These are phyloP conservation scores for Eupithecia subumbrata DNA, from an alignment of 2,888 invertebrate genomes.

Conservation along the genomic window DNA sequence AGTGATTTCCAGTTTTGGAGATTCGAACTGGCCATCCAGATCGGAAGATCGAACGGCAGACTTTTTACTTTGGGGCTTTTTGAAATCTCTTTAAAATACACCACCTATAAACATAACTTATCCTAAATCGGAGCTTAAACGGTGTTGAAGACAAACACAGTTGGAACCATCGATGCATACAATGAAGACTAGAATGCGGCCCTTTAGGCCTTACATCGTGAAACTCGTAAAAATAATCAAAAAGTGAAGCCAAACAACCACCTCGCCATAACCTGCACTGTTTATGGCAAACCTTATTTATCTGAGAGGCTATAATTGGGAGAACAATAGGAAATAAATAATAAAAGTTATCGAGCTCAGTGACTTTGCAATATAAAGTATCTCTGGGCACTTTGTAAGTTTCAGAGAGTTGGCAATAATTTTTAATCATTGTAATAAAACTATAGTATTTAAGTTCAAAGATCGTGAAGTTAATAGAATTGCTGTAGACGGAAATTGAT, in stretches of 20 bases:
- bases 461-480: not conserved
- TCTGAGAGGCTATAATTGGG: conserved; percentile 19
- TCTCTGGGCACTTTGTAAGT: conserved; percentile 16
- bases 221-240: conserved; percentile 30
- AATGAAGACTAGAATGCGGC: not conserved
- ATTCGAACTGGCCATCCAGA: too few relatives aligned
- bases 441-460: not conserved
- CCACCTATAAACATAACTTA: not conserved
- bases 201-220: not conserved
- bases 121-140: not conserved
- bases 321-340: conserved; percentile 79
- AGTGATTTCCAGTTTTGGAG: too few relatives aligned
- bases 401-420: conserved; percentile 17
- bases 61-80: too few relatives aligned
- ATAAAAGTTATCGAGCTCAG: conserved; percentile 69
- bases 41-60: too few relatives aligned
- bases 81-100: not conserved
- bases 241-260: conserved; percentile 23
- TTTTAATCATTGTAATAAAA: conserved; percentile 16
- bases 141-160: conserved; percentile 18
- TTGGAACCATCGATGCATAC: not conserved
- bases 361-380: conserved; percentile 14
- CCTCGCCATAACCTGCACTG: conserved; percentile 61
- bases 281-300: conserved; percentile 58
- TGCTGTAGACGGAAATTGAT: not conserved